Evolutionary conservation across 2,888 invertebrate species (phyloP).

Genomic region (Cactoblastis cactorum): DNA sequence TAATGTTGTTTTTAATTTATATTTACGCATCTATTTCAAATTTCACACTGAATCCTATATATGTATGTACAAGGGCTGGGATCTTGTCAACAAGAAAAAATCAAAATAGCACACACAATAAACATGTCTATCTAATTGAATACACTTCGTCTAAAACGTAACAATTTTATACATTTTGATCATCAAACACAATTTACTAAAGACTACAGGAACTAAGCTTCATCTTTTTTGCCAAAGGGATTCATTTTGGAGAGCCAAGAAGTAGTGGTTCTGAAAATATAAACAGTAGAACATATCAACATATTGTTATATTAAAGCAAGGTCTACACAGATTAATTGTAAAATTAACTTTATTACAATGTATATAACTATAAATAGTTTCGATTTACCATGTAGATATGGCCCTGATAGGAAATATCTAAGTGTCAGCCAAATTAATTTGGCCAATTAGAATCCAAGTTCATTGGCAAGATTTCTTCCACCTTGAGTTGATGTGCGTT

Average conservation of each 20-base stretch:
- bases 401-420: no score
- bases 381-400: no score
- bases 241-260: slow-evolving; percentile 89
- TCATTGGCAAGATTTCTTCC: no score
- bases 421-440: no score
- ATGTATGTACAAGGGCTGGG: neutral
- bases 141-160: slow-evolving; percentile 54
- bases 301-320: no score
- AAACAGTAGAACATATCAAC: slow-evolving; percentile 1
- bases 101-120: slow-evolving; percentile 27
- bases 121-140: slow-evolving; percentile 53
- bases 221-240: slow-evolving; percentile 86
- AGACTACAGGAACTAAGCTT: slow-evolving; percentile 61
- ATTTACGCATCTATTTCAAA: neutral
- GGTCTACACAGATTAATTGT: no score
- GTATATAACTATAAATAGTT: no score
- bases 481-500: no score
- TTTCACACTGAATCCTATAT: neutral
- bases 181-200: slow-evolving; percentile 20
- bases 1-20: neutral
- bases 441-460: no score
- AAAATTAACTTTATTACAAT: no score
- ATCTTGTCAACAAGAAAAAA: neutral
- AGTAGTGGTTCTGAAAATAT: slow-evolving; percentile 56
- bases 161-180: slow-evolving; percentile 41